A percentile compares a stretch with the other conserved stretches of the same genome.
Evolutionary conservation across 2,113 vertebrate species (phyloP).

Genomic region (Cervus canadensis): DNA sequence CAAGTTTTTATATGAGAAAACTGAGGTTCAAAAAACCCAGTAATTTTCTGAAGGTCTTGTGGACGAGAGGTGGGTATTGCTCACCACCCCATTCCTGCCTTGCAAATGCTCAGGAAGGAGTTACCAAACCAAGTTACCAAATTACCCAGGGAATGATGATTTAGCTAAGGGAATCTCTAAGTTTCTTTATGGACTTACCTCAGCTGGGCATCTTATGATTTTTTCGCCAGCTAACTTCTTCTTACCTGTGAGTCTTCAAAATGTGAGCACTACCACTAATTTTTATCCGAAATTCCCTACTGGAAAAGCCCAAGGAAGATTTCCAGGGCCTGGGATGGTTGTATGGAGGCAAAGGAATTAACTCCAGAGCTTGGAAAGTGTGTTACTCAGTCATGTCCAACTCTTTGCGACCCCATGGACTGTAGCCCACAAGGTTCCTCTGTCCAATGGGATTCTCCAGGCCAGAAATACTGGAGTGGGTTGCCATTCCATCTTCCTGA

Average conservation of each 20-base stretch:
- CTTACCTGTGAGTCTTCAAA: background rate
- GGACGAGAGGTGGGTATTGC: background rate
- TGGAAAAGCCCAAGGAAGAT: background rate
- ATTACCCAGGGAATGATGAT: background rate
- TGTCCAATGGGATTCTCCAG: background rate
- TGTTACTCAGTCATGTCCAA: background rate
- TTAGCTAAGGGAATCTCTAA: background rate
- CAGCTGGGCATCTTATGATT: background rate
- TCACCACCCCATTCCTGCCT: background rate
- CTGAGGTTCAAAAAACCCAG: background rate
- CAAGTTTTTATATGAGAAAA: background rate
- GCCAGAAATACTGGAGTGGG: background rate
- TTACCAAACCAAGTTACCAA: background rate
- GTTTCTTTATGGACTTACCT: background rate
- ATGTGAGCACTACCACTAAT: background rate
- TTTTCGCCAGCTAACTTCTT: background rate
- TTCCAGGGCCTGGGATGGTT: background rate
- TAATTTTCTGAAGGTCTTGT: background rate
- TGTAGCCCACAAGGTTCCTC: background rate
- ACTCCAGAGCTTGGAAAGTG: background rate
- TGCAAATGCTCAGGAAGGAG: background rate
- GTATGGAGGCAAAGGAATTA: background rate
- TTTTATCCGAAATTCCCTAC: background rate
- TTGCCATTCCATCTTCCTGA: background rate
- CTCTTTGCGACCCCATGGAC: background rate